Evolutionary conservation across 2,797 vertebrate genomes (phyloP).

Genomic region (Pampus argenteus): DNA sequence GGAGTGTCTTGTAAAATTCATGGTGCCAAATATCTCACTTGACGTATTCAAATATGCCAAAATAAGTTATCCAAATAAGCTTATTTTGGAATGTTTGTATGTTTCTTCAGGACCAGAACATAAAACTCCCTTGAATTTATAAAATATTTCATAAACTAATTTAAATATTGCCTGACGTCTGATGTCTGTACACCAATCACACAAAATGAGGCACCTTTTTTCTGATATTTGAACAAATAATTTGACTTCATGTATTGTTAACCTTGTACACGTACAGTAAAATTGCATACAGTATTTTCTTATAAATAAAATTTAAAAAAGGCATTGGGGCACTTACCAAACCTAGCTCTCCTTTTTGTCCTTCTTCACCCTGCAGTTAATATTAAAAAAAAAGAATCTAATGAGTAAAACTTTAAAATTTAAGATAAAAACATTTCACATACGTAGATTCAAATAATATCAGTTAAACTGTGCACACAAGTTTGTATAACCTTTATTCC

Average conservation of each 20-base stretch:
- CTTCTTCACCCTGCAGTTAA: conserved; percentile 81
- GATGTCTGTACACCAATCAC: background rate
- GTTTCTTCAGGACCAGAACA: too few species aligned
- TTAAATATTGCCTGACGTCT: background rate
- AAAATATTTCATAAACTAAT: background rate
- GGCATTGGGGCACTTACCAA: conserved; percentile 70
- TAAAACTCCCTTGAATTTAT: background rate
- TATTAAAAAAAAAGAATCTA: conserved; percentile 23
- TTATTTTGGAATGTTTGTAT: too few species aligned
- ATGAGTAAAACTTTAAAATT: conserved; percentile 8
- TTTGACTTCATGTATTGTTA: background rate
- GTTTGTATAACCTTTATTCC: conserved; percentile 81
- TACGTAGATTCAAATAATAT: background rate
- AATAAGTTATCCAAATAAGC: too few species aligned
- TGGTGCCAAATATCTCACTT: too few species aligned
- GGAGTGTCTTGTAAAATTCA: too few species aligned
- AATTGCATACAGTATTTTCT: background rate
- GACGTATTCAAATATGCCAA: too few species aligned
- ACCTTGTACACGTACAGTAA: background rate
- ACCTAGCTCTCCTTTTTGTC: conserved; percentile 81
- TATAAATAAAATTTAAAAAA: background rate
- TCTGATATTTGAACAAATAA: background rate
- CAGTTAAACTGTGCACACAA: background rate
- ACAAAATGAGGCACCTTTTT: background rate
- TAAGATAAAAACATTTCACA: background rate